phyloP scores from a whole-genome alignment of 1,140 invertebrate species.

The Ceratosolen solmsi region DNA sequence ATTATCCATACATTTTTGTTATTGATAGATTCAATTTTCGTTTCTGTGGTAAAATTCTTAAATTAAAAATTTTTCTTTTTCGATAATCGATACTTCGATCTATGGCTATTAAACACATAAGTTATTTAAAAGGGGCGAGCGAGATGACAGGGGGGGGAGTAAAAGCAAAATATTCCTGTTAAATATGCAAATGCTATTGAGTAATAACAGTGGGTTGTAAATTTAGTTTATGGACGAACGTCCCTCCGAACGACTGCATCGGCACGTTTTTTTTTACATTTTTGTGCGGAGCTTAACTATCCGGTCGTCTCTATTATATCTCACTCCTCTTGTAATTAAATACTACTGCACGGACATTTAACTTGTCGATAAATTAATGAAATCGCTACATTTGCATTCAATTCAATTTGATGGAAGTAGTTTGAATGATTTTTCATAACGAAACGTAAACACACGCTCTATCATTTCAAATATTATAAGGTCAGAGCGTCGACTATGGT shows the following conservation, averaged over 20 bases:
- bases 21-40: not conserved
- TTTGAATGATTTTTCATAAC: too few species aligned
- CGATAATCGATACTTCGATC: too few species aligned
- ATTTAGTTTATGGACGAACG: not conserved
- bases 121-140: not conserved
- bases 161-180: not conserved
- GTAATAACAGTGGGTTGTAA: not conserved
- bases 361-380: slow-evolving; percentile 3
- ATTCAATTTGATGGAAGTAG: not conserved
- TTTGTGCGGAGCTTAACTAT: not conserved
- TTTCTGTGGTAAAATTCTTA: too few species aligned
- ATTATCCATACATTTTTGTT: not conserved
- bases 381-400: not conserved
- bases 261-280: not conserved
- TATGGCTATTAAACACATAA: too few species aligned
- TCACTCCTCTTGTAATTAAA: not conserved
- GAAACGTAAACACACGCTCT: too few species aligned
- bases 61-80: too few species aligned
- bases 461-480: too few species aligned
- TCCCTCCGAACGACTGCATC: not conserved
- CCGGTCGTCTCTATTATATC: not conserved
- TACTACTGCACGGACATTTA: not conserved
- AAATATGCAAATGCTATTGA: not conserved
- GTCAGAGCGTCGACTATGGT: too few species aligned
- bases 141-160: not conserved